A percentile compares a stretch with the other conserved stretches of the same genome.
Evolutionary conservation across 2,888 invertebrate species (phyloP).

Genomic region (Hermodice carunculata): DNA sequence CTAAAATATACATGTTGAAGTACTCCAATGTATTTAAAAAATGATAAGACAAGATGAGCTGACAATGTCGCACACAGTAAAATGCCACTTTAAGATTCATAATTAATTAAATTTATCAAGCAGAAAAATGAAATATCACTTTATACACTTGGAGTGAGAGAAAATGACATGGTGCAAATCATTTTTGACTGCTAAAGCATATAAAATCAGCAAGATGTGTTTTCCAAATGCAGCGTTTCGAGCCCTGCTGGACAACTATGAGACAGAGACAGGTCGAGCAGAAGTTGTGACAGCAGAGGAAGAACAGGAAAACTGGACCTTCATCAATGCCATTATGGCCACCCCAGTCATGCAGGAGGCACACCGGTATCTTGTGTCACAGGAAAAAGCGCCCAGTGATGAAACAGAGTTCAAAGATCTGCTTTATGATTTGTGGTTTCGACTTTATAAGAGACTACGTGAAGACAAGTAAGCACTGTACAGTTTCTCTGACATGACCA

Average conservation of each 20-base stretch:
- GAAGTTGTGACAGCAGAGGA: conserved; percentile 65
- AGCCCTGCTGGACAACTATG: conserved; percentile 67
- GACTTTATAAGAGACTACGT: conserved; percentile 55
- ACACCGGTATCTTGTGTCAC: conserved; percentile 60
- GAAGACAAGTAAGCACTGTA: conserved; percentile 58
- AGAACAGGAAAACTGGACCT: conserved; percentile 59
- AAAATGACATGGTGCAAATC: too few relatives aligned
- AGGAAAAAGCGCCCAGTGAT: conserved; percentile 52
- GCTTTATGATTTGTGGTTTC: conserved; percentile 68
- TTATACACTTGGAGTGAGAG: too few relatives aligned
- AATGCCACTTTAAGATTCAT: too few relatives aligned
- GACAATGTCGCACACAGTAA: too few relatives aligned
- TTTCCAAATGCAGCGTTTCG: conserved; percentile 57
- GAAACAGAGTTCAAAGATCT: conserved; percentile 56
- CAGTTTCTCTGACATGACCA: too few relatives aligned
- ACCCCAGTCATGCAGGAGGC: conserved; percentile 67
- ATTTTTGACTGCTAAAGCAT: too few relatives aligned
- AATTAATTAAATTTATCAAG: too few relatives aligned
- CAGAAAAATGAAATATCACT: too few relatives aligned
- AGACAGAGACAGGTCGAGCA: conserved; percentile 54
- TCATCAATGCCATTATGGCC: conserved; percentile 62
- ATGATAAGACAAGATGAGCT: too few relatives aligned
- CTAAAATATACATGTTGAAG: too few relatives aligned
- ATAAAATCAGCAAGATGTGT: neutral
- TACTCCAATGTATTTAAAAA: too few relatives aligned